Conservation (phyloP, 1,140 invertebrate species). For the Pseudomyrmex gracilis region DNA sequence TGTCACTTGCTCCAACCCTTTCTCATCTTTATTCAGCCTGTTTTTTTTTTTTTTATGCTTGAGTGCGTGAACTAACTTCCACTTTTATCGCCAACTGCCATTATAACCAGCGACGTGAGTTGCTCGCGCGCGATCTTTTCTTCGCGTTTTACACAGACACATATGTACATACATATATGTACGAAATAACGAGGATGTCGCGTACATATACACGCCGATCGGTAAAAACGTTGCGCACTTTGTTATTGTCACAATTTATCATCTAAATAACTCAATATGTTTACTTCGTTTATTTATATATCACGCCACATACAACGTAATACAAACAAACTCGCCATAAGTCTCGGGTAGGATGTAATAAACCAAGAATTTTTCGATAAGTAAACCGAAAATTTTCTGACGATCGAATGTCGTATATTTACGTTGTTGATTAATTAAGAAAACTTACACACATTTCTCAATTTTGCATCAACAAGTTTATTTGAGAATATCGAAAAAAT, state of each 20-base stretch:
- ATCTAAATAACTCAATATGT: slow-evolving; percentile 52
- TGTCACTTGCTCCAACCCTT: slow-evolving; percentile 4
- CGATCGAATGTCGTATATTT: too few species aligned
- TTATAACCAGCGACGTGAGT: slow-evolving; percentile 41
- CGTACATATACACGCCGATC: not conserved
- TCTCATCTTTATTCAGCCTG: slow-evolving; percentile 12
- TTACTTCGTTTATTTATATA: slow-evolving; percentile 52
- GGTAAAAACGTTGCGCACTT: slow-evolving; percentile 40
- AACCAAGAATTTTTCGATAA: too few species aligned
- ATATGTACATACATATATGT: not conserved
- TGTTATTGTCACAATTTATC: slow-evolving; percentile 3
- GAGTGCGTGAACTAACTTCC: slow-evolving; percentile 39
- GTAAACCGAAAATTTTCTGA: too few species aligned
- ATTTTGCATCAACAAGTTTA: too few species aligned
- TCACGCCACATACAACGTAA: not conserved
- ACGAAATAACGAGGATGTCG: not conserved
- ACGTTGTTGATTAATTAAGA: too few species aligned
- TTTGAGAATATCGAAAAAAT: too few species aligned
- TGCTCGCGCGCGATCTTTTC: slow-evolving; percentile 39
- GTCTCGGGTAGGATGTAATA: too few species aligned
- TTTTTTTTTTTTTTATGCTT: too few species aligned
- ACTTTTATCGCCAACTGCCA: slow-evolving; percentile 24
- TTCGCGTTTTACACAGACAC: slow-evolving; percentile 4
- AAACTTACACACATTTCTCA: too few species aligned
- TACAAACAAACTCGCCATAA: too few species aligned